Conservation (phyloP, 1,140 invertebrate genomes). For the Cyphomyrmex costatus region DNA sequence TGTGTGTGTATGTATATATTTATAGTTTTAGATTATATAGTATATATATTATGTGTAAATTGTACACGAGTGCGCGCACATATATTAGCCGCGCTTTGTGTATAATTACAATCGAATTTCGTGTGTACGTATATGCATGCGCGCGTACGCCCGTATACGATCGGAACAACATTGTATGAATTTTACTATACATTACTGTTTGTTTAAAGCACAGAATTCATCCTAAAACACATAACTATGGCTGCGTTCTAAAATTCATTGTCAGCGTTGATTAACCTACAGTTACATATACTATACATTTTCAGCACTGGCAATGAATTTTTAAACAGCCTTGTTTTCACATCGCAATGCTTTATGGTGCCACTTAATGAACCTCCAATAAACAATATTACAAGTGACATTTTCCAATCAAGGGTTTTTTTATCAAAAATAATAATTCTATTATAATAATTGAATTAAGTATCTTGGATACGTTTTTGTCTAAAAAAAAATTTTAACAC, state of each 20-base stretch:
- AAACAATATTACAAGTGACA: too few relatives aligned
- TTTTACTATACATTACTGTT: slow-evolving; percentile 9
- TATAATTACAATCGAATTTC: background rate
- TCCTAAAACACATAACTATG: background rate
- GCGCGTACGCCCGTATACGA: background rate
- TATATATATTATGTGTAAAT: too few relatives aligned
- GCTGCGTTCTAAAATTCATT: too few relatives aligned
- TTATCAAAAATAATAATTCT: background rate
- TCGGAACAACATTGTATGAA: background rate
- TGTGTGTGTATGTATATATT: too few relatives aligned
- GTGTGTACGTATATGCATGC: background rate
- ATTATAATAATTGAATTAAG: background rate
- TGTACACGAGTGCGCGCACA: background rate
- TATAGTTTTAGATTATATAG: too few relatives aligned
- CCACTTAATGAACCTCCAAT: background rate
- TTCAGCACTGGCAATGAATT: too few relatives aligned
- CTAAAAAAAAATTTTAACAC: background rate
- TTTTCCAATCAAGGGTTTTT: background rate
- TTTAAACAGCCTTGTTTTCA: too few relatives aligned
- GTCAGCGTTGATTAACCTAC: too few relatives aligned
- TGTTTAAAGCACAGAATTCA: slow-evolving; percentile 11
- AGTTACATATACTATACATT: too few relatives aligned
- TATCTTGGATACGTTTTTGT: background rate
- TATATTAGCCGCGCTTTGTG: background rate
- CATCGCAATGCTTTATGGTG: background rate